Evolutionary conservation across 37 sponge, comb jelly and placozoan species (phyloP).

Genomic region (Theonella swinhoei): DNA sequence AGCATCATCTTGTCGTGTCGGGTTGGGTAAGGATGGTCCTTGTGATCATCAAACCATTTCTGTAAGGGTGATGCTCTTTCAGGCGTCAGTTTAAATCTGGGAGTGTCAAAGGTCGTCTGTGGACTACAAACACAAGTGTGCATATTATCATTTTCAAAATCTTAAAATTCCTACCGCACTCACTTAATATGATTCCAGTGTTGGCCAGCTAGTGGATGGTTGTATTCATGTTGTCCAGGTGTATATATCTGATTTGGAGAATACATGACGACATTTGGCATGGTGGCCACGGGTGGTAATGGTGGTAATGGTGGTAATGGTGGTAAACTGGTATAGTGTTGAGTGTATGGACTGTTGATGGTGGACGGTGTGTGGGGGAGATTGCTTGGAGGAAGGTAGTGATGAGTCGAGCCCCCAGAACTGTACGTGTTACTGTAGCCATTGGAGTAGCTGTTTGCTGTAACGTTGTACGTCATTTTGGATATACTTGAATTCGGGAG

Average conservation of each 20-base stretch:
- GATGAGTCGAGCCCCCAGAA: neutral
- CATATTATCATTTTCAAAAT: neutral
- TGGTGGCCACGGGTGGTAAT: neutral
- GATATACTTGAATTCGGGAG: too few species aligned
- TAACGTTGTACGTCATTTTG: too few species aligned
- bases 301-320: neutral
- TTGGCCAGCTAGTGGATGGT: too few species aligned
- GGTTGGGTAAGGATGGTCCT: conserved; percentile 86
- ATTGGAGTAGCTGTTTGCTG: too few species aligned
- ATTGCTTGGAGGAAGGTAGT: neutral
- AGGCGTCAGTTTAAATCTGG: conserved; percentile 83
- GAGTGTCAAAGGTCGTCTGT: conserved; percentile 71
- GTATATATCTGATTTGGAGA: too few species aligned
- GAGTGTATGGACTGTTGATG: neutral
- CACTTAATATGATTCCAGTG: too few species aligned
- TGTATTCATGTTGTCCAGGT: too few species aligned
- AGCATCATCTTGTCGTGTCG: conserved; percentile 81
- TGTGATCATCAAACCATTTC: conserved; percentile 89
- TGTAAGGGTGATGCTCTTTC: conserved; percentile 80
- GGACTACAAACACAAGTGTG: neutral
- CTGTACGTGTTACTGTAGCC: too few species aligned
- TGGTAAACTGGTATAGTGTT: neutral
- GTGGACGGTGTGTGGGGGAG: neutral
- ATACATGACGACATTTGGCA: neutral
- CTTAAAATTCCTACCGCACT: neutral